Conservation (phyloP, 2,797 vertebrate species). For the Chloroceryle amazona region DNA sequence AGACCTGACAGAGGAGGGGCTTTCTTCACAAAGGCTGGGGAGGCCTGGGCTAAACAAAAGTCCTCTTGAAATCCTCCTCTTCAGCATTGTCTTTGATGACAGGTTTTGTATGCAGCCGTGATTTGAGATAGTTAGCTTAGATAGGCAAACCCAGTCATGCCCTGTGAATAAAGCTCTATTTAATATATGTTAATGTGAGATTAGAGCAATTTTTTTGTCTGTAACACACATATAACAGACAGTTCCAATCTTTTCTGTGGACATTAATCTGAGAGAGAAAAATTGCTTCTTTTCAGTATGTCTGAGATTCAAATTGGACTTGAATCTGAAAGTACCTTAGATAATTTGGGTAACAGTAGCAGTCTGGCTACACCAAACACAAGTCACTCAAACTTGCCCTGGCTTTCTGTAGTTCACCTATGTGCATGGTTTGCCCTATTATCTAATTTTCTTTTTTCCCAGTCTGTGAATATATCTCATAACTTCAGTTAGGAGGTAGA, state of each 20-base stretch:
- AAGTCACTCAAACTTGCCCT: not conserved
- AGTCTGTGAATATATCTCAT: not conserved
- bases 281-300: not conserved
- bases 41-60: not conserved
- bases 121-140: not conserved
- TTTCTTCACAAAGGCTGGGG: not conserved
- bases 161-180: not conserved
- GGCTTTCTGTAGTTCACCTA: not conserved
- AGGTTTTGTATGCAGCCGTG: not conserved
- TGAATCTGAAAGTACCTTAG: not conserved
- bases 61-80: not conserved
- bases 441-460: not conserved
- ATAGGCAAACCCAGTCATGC: not conserved
- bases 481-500: not conserved
- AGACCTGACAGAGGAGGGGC: not conserved
- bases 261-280: not conserved
- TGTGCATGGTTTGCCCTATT: rapidly evolving
- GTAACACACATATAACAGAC: not conserved
- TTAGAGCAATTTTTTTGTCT: not conserved
- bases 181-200: not conserved
- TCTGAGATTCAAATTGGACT: not conserved
- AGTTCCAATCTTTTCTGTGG: not conserved
- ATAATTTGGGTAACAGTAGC: not conserved
- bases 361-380: not conserved
- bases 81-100: not conserved